A percentile compares a stretch with the other conserved stretches of the same genome.
These are phyloP conservation scores for Dynastes grantii DNA, from an alignment of 2,888 invertebrate species.

Conservation along the genomic window DNA sequence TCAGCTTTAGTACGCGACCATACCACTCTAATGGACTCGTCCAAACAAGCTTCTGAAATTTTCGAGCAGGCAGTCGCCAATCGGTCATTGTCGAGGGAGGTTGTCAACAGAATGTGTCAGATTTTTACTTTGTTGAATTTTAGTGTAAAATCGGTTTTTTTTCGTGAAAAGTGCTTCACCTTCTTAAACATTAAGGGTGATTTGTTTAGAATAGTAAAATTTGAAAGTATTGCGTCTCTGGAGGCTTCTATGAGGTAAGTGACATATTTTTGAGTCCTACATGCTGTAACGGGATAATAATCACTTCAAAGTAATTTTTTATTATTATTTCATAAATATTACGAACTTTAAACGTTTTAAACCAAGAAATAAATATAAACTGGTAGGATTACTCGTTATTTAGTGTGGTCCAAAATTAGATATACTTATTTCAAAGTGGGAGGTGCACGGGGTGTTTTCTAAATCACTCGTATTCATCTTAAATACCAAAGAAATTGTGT, in stretches of 20 bases:
- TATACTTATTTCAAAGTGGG: slow-evolving; percentile 64
- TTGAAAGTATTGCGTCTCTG: slow-evolving; percentile 61
- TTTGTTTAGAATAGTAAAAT: slow-evolving; percentile 61
- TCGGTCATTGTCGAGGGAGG: slow-evolving; percentile 69
- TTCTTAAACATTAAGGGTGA: slow-evolving; percentile 62
- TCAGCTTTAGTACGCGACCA: slow-evolving; percentile 41
- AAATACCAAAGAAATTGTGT: slow-evolving; percentile 55
- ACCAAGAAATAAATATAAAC: slow-evolving; percentile 46
- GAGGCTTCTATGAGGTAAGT: slow-evolving; percentile 69
- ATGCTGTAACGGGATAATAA: slow-evolving; percentile 48
- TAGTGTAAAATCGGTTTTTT: slow-evolving; percentile 66
- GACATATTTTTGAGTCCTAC: slow-evolving; percentile 67
- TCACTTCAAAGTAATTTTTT: slow-evolving; percentile 2
- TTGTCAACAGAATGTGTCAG: slow-evolving; percentile 71
- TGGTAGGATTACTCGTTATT: slow-evolving; percentile 45
- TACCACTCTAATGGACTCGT: slow-evolving; percentile 66
- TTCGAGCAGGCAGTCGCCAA: slow-evolving; percentile 70
- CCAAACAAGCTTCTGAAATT: slow-evolving; percentile 71
- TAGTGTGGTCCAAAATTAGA: slow-evolving; percentile 66
- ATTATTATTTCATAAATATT: slow-evolving; percentile 30
- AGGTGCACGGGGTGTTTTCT: slow-evolving; percentile 59
- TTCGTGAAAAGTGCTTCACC: slow-evolving; percentile 64
- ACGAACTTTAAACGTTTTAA: slow-evolving; percentile 48
- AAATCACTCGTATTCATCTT: slow-evolving; percentile 39
- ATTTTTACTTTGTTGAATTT: slow-evolving; percentile 69